A percentile compares a stretch with the other conserved stretches of the same genome.
Conservation (phyloP, 2,797 vertebrate species). For the Remorina albescens region DNA sequence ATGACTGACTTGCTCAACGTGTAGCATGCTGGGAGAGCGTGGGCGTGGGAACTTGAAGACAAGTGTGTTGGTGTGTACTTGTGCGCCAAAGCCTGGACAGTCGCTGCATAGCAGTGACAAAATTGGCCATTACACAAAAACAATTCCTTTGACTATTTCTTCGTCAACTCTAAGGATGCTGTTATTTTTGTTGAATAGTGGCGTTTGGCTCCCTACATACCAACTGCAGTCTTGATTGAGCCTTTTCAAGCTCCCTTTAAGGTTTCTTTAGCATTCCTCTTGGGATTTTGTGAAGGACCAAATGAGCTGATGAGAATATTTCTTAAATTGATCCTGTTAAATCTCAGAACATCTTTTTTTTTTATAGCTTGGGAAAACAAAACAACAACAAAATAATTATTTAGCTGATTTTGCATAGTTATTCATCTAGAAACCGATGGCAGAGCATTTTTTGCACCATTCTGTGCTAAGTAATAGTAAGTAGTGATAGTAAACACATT, state of each 20-base stretch:
- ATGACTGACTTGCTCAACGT: slow-evolving; percentile 64
- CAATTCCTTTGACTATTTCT: slow-evolving; percentile 8
- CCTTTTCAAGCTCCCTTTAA: neutral
- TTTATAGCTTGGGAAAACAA: slow-evolving; percentile 4
- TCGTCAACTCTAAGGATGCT: neutral
- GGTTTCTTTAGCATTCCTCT: neutral
- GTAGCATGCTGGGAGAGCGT: slow-evolving; percentile 66
- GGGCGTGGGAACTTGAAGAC: slow-evolving; percentile 72
- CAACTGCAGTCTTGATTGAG: neutral
- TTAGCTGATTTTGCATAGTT: slow-evolving; percentile 5
- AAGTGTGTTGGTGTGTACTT: slow-evolving; percentile 29
- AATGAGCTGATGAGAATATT: slow-evolving; percentile 8
- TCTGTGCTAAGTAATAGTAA: slow-evolving; percentile 6
- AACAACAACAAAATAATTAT: slow-evolving; percentile 1
- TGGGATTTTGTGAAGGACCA: neutral
- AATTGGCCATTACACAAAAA: neutral
- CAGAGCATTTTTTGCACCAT: slow-evolving; percentile 10
- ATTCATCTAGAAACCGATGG: slow-evolving; percentile 18
- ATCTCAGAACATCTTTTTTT: slow-evolving; percentile 1
- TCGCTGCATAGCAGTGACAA: neutral
- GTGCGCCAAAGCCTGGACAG: slow-evolving; percentile 13
- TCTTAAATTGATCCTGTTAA: slow-evolving; percentile 6
- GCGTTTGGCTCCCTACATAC: neutral
- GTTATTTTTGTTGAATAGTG: neutral
- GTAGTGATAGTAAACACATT: slow-evolving; percentile 34